Evolutionary conservation across 2,113 vertebrate genomes (phyloP).

Genomic region (Felis chaus): DNA sequence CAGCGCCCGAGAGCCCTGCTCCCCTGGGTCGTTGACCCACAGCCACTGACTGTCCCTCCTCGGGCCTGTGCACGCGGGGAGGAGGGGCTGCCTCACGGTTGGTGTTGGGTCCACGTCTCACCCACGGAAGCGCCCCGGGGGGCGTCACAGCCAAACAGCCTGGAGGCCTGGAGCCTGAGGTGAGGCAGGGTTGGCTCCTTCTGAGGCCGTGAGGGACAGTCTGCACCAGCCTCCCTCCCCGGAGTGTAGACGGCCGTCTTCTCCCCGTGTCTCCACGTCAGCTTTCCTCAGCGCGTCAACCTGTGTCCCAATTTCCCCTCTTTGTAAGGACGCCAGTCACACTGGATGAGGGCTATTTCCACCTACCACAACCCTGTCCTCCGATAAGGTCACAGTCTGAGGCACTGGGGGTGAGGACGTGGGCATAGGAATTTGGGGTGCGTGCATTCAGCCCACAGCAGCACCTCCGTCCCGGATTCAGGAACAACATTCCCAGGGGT

Average conservation of each 20-base stretch:
- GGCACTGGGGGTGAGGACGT: background rate
- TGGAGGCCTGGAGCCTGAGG: background rate
- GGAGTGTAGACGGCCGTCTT: accelerated
- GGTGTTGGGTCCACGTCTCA: background rate
- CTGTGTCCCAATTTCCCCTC: background rate
- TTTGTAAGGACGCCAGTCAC: background rate
- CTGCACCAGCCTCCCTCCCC: background rate
- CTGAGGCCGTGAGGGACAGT: background rate
- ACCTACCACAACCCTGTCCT: background rate
- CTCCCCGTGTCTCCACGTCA: background rate
- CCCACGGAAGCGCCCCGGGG: background rate
- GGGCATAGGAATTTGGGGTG: no score
- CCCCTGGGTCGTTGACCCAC: no score
- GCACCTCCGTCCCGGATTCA: background rate
- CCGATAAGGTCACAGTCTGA: background rate
- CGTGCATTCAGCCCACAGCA: no score
- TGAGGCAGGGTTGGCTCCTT: no score
- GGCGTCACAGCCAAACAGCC: no score
- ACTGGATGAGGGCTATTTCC: background rate
- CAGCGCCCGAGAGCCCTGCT: no score
- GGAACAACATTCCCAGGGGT: background rate
- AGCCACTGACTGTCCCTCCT: background rate
- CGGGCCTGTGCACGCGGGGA: background rate
- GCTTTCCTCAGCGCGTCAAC: background rate
- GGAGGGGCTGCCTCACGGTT: background rate